These are phyloP conservation scores for Scleropages formosus DNA, from an alignment of 2,797 vertebrate species.

Conservation along the genomic window DNA sequence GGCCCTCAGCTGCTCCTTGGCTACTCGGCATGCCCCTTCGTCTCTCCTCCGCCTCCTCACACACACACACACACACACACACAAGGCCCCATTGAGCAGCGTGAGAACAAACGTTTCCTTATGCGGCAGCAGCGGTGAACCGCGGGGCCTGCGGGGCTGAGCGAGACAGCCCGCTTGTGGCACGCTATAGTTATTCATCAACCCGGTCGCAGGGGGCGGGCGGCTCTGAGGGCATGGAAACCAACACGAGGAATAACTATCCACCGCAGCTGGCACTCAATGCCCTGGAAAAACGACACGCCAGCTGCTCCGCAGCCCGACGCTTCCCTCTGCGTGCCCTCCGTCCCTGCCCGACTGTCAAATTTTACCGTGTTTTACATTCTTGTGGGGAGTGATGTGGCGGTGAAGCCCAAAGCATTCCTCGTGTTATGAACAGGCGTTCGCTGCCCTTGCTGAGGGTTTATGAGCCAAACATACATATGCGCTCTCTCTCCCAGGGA, in stretches of 20 bases:
- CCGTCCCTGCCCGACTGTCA: background rate
- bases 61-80: slow-evolving; percentile 29
- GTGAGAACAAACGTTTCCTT: slow-evolving; percentile 75
- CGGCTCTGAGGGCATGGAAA: slow-evolving; percentile 44
- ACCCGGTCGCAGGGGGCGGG: slow-evolving; percentile 49
- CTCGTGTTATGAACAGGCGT: too few relatives aligned
- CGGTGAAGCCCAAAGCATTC: too few relatives aligned
- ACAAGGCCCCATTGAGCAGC: slow-evolving; percentile 76
- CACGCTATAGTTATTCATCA: slow-evolving; percentile 73
- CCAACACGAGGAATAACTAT: slow-evolving; percentile 28
- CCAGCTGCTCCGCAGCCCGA: too few relatives aligned
- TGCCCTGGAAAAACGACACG: too few relatives aligned
- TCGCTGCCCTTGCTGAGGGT: too few relatives aligned
- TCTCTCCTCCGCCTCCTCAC: slow-evolving; percentile 42
- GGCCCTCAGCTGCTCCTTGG: slow-evolving; percentile 19
- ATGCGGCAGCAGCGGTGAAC: slow-evolving; percentile 55
- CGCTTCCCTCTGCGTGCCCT: too few relatives aligned
- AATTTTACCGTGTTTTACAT: too few relatives aligned
- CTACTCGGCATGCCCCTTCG: slow-evolving; percentile 61
- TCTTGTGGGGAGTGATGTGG: too few relatives aligned
- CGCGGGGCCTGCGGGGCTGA: slow-evolving; percentile 50
- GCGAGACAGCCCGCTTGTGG: slow-evolving; percentile 51
- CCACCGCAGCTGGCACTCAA: too few relatives aligned
- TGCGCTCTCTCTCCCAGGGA: too few relatives aligned
- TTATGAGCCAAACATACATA: too few relatives aligned